Conservation (phyloP, 2,888 invertebrate species). For the Callinectes sapidus region DNA sequence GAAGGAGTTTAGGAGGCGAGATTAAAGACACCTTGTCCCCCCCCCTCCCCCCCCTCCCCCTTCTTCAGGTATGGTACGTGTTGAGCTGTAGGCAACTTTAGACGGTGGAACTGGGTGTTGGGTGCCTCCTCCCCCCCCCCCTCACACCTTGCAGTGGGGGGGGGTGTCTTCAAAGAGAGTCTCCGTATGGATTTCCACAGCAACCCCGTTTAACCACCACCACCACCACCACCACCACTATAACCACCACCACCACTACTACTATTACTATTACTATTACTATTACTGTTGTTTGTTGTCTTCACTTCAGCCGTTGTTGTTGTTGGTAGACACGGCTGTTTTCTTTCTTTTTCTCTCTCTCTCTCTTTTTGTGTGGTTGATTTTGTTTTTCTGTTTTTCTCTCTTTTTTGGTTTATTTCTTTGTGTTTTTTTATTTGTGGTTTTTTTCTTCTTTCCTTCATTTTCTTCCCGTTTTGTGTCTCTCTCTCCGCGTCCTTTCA, state of each 20-base stretch:
- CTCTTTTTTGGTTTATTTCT: not conserved
- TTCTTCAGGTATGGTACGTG: not conserved
- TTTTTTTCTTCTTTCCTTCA: too few relatives aligned
- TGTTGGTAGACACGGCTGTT: not conserved
- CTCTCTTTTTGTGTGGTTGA: not conserved
- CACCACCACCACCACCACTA: not conserved
- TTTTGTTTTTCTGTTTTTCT: not conserved
- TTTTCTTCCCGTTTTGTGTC: not conserved
- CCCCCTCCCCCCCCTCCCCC: slow-evolving; percentile 38
- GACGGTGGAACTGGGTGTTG: slow-evolving; percentile 6
- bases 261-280: not conserved
- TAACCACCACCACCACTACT: not conserved
- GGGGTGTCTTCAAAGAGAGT: not conserved
- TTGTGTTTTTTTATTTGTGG: not conserved
- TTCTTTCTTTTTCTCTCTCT: not conserved
- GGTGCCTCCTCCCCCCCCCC: slow-evolving; percentile 33
- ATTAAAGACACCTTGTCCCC: slow-evolving; percentile 13
- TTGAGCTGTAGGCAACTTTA: slow-evolving; percentile 20
- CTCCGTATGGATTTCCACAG: not conserved
- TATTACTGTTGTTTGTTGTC: not conserved
- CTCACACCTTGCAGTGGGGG: slow-evolving; percentile 27
- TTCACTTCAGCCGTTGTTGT: not conserved
- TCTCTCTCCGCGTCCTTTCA: not conserved
- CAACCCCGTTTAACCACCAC: not conserved
- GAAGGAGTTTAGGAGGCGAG: not conserved